Evolutionary conservation across 64 coral and sea anemone species (phyloP).

Genomic region (Hydrozoanthus tunicans): DNA sequence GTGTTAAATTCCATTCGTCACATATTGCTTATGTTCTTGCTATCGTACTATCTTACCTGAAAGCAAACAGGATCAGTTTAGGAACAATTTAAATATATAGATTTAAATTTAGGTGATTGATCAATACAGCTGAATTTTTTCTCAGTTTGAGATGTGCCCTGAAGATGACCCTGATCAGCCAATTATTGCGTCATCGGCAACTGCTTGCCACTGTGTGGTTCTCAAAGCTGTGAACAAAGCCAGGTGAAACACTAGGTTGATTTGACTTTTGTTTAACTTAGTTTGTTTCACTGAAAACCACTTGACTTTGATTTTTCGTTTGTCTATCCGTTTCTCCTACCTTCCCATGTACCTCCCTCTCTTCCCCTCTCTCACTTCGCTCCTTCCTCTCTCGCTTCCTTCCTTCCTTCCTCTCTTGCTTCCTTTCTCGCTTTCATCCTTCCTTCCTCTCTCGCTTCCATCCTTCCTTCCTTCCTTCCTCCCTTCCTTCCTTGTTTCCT

Average conservation of each 20-base stretch:
- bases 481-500: not conserved
- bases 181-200: conserved; percentile 92
- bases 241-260: conserved; percentile 41
- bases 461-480: not conserved
- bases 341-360: not conserved
- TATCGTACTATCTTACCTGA: too few relatives aligned
- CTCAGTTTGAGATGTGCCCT: conserved; percentile 98
- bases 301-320: too few relatives aligned
- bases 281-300: not conserved
- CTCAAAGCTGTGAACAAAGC: conserved; percentile 97
- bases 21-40: too few relatives aligned
- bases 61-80: too few relatives aligned
- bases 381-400: not conserved
- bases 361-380: not conserved
- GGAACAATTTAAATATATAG: too few relatives aligned
- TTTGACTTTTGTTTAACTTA: not conserved
- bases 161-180: conserved; percentile 95
- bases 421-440: not conserved
- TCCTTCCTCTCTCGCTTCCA: not conserved
- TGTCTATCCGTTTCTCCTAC: not conserved
- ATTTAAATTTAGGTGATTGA: conserved; percentile 31
- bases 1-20: too few relatives aligned
- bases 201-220: conserved; percentile 98
- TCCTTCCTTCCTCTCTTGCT: not conserved
- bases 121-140: not conserved